Base-by-base conservation (phyloP, 1,140 invertebrate genomes). In the Bombyx mori region DNA sequence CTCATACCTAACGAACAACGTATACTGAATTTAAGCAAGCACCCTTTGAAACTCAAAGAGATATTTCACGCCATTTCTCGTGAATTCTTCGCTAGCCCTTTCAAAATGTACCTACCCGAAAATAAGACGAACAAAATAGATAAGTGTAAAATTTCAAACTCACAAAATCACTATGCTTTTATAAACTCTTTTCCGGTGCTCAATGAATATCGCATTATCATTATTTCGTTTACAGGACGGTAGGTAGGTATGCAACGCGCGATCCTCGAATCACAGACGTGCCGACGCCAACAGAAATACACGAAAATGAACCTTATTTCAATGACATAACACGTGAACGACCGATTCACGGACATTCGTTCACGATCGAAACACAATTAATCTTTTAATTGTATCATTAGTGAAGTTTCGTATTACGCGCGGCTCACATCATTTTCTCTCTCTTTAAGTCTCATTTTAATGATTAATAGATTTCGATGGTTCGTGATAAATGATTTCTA, bases 361-460 rank as follows among this genome's bases (percentile, higher is more conserved):
- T 51, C 4, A 73, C 54, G 57, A 68, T 71, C 58, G 54, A 69
- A 73, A 73, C 67, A 73, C 70, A 80, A 83, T 83, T 80, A 77
- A 83, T 82, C 79, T 80, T 80, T 72, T 44, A 85, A 85, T 85
- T 80, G 79, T 79, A 79, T 79, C 78, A 85, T 83, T 86, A 86
- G 71, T 69, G 52, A 68, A 42, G 26, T 63, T 73, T 74, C 69
- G 70, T 80, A 81, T 82, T 82, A 82, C 73, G 71, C 71, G 66
- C 73, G 75, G 72, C 73, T 77, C 75, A 77, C 72, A 80, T 82
- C 80, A 83, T 85, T 82, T 82, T 85, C 77, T 82, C 73, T 83
- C 78, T 79, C 76, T 85, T 85, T 85, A 85, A 85, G 79, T 82
- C 82, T 85, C 82, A 85, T 85, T 85, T 79, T 66, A 75, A 77